Percentiles rank a stretch among this genome's conserved stretches.
Evolutionary conservation across 2,888 invertebrate genomes (phyloP).

Genomic region (Stramonita haemastoma): DNA sequence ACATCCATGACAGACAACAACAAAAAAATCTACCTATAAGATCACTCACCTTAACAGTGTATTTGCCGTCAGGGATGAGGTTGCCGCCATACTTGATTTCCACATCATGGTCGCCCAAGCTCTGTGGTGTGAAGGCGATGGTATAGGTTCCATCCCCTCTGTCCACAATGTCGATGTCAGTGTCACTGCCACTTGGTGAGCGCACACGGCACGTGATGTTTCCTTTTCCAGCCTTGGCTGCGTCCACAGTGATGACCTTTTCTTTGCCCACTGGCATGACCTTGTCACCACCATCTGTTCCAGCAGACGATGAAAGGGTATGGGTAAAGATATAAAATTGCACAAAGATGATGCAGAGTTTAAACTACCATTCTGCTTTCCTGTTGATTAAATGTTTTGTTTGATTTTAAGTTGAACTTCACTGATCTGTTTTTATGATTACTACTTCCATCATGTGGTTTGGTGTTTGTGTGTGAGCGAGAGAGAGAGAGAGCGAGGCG

Average conservation of each 20-base stretch:
- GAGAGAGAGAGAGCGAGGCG: no score
- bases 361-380: no score
- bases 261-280: conserved; percentile 89
- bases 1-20: no score
- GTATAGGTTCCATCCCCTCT: conserved; percentile 90
- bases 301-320: background rate
- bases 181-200: conserved; percentile 84
- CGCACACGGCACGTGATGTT: conserved; percentile 91
- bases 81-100: conserved; percentile 92
- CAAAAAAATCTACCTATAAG: no score
- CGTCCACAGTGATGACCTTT: conserved; percentile 88
- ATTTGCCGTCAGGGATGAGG: conserved; percentile 81
- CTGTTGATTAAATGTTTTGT: no score
- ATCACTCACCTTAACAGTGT: conserved; percentile 73
- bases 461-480: no score
- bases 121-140: conserved; percentile 76
- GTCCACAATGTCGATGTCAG: conserved; percentile 90
- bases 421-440: no score
- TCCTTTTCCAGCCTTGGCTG: conserved; percentile 88
- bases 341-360: no score
- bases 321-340: no score
- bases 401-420: no score
- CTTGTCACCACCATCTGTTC: conserved; percentile 85
- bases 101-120: conserved; percentile 86
- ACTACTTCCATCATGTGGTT: no score